phyloP scores from a whole-genome alignment of 2,797 vertebrate genomes.

The Avahi laniger region DNA sequence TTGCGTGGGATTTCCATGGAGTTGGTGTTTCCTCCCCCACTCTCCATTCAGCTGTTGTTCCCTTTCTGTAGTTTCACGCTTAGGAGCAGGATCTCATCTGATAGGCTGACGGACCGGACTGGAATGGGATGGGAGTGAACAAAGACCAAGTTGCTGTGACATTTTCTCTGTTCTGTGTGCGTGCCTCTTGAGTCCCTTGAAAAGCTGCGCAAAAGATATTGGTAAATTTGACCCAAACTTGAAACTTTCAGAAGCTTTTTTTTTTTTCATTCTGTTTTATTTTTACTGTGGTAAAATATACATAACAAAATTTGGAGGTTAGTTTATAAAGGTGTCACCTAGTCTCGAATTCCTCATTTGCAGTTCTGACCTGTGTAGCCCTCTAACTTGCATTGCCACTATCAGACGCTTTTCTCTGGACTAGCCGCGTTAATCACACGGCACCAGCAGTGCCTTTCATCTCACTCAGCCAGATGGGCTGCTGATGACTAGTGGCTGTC shows the following conservation, averaged over 20 bases:
- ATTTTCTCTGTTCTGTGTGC: conserved; percentile 42
- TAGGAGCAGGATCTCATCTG: conserved; percentile 21
- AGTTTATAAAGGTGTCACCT: not conserved
- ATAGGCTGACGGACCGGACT: conserved; percentile 47
- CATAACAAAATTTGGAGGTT: conserved; percentile 2
- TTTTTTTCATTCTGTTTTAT: too few relatives aligned
- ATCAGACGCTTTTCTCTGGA: conserved; percentile 68
- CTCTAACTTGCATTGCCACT: conserved; percentile 59
- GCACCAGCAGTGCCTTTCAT: conserved; percentile 65
- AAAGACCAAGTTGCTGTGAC: conserved; percentile 67
- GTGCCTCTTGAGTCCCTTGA: conserved; percentile 50
- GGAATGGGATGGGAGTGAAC: conserved; percentile 63
- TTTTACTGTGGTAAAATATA: not conserved
- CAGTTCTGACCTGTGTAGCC: not conserved
- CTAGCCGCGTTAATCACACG: conserved; percentile 63
- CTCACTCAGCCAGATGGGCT: not conserved
- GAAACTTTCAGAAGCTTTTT: not conserved
- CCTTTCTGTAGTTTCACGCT: conserved; percentile 54
- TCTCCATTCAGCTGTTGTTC: conserved; percentile 62
- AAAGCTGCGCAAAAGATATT: conserved; percentile 38
- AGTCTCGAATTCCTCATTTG: conserved; percentile 12
- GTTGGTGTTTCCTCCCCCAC: conserved; percentile 51
- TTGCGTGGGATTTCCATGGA: not conserved
- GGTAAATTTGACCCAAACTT: conserved; percentile 33
- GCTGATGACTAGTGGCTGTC: conserved; percentile 71